A percentile compares a stretch with the other conserved stretches of the same genome.
Conservation (phyloP, 2,797 vertebrate genomes). For the Takifugu ocellatus region DNA sequence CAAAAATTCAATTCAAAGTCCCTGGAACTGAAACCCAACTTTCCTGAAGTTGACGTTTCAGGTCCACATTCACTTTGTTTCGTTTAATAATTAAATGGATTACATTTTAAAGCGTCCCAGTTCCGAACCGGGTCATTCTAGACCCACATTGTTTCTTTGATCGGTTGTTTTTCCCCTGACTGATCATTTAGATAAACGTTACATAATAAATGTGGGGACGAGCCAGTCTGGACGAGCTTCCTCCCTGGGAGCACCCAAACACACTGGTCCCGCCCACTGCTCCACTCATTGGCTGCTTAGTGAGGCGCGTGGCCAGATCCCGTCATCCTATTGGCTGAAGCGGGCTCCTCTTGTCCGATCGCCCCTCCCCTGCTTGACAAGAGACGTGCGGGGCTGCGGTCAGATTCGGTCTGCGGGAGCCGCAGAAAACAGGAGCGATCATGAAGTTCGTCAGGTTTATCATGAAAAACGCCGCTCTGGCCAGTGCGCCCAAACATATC, state of each 20-base stretch:
- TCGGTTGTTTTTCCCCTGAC: not conserved
- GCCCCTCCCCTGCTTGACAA: not conserved
- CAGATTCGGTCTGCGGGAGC: too few species aligned
- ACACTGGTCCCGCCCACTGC: not conserved
- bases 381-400: not conserved
- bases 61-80: too few species aligned
- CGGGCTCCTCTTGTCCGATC: accelerated
- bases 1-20: too few species aligned
- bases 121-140: not conserved
- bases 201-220: not conserved
- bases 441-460: slow-evolving; percentile 91
- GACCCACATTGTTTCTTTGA: not conserved
- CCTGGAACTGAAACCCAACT: too few species aligned
- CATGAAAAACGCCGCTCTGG: slow-evolving; percentile 83
- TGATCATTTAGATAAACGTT: not conserved
- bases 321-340: slow-evolving; percentile 31
- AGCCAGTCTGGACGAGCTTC: not conserved
- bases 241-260: not conserved
- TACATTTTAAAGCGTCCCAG: too few species aligned
- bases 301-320: slow-evolving; percentile 1
- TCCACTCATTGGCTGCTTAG: slow-evolving; percentile 31
- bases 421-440: not conserved
- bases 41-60: too few species aligned
- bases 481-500: slow-evolving; percentile 86
- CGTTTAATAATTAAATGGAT: too few species aligned